Evolutionary conservation across 2,797 vertebrate genomes (phyloP), one percentile per base, ranked within the genome.

Genomic region (Enteromius unitaeniatus): DNA sequence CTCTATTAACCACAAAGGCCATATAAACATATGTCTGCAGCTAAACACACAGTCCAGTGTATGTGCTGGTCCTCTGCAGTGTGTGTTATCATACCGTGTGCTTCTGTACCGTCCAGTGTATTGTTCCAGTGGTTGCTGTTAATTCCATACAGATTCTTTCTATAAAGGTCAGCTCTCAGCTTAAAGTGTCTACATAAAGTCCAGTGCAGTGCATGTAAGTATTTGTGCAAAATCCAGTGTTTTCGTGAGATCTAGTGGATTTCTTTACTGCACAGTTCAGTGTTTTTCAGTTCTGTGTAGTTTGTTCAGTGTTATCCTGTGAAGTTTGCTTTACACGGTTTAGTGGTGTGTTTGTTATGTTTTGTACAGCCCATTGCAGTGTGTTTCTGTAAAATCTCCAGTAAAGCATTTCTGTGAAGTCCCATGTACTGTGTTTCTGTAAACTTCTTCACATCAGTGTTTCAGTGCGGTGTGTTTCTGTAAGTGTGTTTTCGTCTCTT

Each of bases 401-500:
- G 26, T 11, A 14, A 23, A 2, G 58, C 14, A 17, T 49, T 60
- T 49, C n/a, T 72, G 14, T 28, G 3, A 49, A 49, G 8, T 73
- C 23, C 42, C 8, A 17, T 23, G 23, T 13, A 3, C 13, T 28
- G 45, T 51, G 45, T 73, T 13, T 74, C 9, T 51, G 26, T 53
- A 26, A 70, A 70, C 13, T 10, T 58, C 3, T 4, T 9, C 62
- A 19, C 15, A 19, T 34, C 15, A 42, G 42, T 72, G 42, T 45
- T 26, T 70, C 40, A 8, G 42, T 15, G 23, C 17, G 14, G 31
- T 19, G 45, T 11, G 8, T 60, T 60, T 28, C 58, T 14, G 58
- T 60, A 11, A 62, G 58, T 64, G 21, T 60, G 75, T 62, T 42
- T 76, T 19, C 10, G 65, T 81, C 80, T 81, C 79, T 85, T 83